Evolutionary conservation across 2,797 vertebrate species (phyloP).

Genomic region (Enteromius paludinosus): DNA sequence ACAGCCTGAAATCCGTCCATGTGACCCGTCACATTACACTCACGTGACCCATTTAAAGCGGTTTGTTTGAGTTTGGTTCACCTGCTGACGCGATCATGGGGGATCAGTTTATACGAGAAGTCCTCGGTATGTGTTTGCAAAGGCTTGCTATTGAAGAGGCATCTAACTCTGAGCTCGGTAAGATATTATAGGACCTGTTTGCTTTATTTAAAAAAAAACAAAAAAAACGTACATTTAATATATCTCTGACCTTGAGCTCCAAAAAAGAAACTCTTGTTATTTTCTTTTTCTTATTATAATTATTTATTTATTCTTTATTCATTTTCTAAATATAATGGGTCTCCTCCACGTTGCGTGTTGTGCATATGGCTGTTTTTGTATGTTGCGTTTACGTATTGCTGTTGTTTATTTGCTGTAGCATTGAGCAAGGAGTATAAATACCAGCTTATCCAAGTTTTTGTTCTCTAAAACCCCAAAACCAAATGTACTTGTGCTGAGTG

Average conservation of each 20-base stretch:
- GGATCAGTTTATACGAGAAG: constrained; percentile 54
- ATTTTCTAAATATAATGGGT: neutral
- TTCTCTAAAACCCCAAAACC: neutral
- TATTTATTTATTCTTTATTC: neutral
- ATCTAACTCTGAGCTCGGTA: constrained; percentile 60
- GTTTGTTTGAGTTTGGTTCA: neutral
- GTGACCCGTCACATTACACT: neutral
- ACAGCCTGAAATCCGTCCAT: neutral
- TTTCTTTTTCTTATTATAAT: neutral
- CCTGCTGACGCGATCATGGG: constrained; percentile 45
- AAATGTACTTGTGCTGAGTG: neutral
- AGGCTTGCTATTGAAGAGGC: constrained; percentile 53
- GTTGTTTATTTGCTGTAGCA: neutral
- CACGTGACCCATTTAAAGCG: constrained; percentile 24
- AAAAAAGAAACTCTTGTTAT: neutral
- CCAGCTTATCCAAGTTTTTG: neutral
- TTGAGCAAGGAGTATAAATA: neutral
- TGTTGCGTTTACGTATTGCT: neutral
- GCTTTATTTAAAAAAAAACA: neutral
- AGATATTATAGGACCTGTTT: neutral
- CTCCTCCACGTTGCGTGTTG: neutral
- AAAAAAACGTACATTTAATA: too few species aligned
- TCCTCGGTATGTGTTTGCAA: constrained; percentile 59
- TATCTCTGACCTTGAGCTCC: neutral
- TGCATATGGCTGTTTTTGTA: neutral